Percentiles rank a stretch among this genome's conserved stretches.
These are phyloP conservation scores for Rhamnusium bicolor DNA, from an alignment of 2,888 invertebrate species.

Conservation along the genomic window DNA sequence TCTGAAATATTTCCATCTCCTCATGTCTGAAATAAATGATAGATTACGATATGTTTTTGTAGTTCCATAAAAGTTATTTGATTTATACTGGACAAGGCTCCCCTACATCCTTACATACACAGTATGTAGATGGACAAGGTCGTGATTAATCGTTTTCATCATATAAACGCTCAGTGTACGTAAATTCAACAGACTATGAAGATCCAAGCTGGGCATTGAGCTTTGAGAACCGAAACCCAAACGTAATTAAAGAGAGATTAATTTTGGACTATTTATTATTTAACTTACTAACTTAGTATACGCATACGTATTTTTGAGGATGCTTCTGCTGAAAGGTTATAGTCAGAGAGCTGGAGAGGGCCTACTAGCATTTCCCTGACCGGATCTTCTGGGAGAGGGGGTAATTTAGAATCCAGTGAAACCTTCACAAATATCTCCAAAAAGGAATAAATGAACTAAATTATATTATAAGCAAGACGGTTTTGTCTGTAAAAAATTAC, in stretches of 20 bases:
- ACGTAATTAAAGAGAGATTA: not conserved
- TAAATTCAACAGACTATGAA: constrained; percentile 3
- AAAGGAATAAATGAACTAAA: too few species aligned
- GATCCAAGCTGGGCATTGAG: not conserved
- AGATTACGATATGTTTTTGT: constrained; percentile 9
- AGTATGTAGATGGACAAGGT: constrained; percentile 3
- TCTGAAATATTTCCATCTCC: not conserved
- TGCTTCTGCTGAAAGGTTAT: not conserved
- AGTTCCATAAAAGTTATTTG: constrained; percentile 12
- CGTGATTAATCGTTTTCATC: constrained; percentile 13
- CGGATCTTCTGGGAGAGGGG: too few species aligned
- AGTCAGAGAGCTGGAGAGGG: not conserved
- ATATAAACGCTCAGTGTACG: not conserved
- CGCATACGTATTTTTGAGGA: not conserved
- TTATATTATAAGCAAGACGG: too few species aligned
- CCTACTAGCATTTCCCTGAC: too few species aligned
- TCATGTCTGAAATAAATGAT: constrained; percentile 4
- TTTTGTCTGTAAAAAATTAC: too few species aligned
- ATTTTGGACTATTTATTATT: not conserved
- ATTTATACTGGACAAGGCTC: constrained; percentile 15
- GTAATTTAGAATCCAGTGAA: too few species aligned
- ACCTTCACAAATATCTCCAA: too few species aligned
- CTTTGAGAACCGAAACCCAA: not conserved
- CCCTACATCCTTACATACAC: not conserved
- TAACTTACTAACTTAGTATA: not conserved